phyloP scores from a whole-genome alignment of 2,113 vertebrate genomes.

The Platichthys flesus region DNA sequence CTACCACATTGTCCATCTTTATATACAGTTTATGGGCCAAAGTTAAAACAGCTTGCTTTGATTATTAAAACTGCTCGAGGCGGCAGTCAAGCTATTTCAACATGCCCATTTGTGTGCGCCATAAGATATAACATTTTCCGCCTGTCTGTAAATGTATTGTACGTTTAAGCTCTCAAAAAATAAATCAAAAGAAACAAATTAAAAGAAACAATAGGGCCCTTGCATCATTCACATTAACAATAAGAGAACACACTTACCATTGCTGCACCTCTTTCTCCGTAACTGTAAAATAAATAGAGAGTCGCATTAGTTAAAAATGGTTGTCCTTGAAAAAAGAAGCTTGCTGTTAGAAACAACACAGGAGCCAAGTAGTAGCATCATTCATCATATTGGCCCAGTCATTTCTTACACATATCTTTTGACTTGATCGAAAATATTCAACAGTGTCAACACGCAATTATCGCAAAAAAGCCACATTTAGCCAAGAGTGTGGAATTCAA shows the following conservation, averaged over 20 bases:
- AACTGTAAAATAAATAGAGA: constrained; percentile 86
- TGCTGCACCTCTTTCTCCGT: constrained; percentile 96
- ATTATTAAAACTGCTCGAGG: too few relatives aligned
- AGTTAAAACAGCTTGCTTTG: too few relatives aligned
- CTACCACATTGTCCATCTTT: too few relatives aligned
- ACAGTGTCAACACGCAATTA: constrained; percentile 6
- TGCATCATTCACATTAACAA: constrained; percentile 31
- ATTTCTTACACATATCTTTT: constrained; percentile 34
- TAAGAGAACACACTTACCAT: constrained; percentile 87
- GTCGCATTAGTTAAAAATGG: constrained; percentile 40
- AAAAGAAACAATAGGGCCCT: too few relatives aligned
- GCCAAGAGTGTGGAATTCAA: neutral
- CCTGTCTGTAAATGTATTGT: too few relatives aligned
- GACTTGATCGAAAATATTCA: constrained; percentile 11
- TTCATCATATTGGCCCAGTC: constrained; percentile 47
- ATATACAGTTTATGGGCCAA: too few relatives aligned
- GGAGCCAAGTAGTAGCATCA: constrained; percentile 14
- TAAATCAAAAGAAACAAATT: constrained; percentile 21
- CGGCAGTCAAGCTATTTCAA: too few relatives aligned
- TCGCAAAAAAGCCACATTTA: neutral
- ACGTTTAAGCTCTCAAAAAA: too few relatives aligned
- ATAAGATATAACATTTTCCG: too few relatives aligned
- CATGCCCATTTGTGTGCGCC: too few relatives aligned
- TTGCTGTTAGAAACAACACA: constrained; percentile 16
- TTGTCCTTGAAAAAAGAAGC: constrained; percentile 46